Conservation (phyloP, 2,888 invertebrate genomes). For the Papilio elwesi region DNA sequence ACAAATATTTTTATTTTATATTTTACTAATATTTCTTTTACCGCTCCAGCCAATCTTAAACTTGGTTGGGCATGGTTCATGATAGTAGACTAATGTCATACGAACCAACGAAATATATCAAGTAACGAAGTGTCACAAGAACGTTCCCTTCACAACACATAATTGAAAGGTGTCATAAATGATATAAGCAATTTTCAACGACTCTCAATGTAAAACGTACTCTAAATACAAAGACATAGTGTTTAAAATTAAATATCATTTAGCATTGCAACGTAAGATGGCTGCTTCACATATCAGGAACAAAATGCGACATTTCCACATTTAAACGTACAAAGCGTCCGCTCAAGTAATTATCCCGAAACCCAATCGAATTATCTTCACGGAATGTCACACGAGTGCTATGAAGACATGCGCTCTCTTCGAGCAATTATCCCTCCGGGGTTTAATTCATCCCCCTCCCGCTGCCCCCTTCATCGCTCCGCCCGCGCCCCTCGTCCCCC, state of each 20-base stretch:
- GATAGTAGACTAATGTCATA: background rate
- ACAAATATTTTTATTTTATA: no score
- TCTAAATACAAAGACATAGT: constrained; percentile 29
- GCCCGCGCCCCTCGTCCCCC: constrained; percentile 51
- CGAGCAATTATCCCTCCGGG: constrained; percentile 64
- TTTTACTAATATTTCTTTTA: no score
- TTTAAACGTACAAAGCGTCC: constrained; percentile 53
- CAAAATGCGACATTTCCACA: constrained; percentile 46
- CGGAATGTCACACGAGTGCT: constrained; percentile 67
- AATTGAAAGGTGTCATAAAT: constrained; percentile 31
- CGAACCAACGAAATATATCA: background rate
- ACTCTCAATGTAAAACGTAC: constrained; percentile 21
- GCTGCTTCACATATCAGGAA: constrained; percentile 50
- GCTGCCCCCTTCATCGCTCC: constrained; percentile 42
- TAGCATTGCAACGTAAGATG: constrained; percentile 36
- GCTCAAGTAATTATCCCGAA: constrained; percentile 67
- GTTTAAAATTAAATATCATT: constrained; percentile 37
- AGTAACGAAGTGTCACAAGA: background rate
- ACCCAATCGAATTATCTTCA: constrained; percentile 76
- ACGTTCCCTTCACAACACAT: background rate
- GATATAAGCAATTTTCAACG: constrained; percentile 13
- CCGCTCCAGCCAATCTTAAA: no score
- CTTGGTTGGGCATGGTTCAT: no score
- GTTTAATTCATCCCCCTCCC: constrained; percentile 45
- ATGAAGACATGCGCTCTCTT: constrained; percentile 75